These are phyloP conservation scores for Xyrauchen texanus DNA, from an alignment of 2,113 vertebrate species.

Conservation along the genomic window DNA sequence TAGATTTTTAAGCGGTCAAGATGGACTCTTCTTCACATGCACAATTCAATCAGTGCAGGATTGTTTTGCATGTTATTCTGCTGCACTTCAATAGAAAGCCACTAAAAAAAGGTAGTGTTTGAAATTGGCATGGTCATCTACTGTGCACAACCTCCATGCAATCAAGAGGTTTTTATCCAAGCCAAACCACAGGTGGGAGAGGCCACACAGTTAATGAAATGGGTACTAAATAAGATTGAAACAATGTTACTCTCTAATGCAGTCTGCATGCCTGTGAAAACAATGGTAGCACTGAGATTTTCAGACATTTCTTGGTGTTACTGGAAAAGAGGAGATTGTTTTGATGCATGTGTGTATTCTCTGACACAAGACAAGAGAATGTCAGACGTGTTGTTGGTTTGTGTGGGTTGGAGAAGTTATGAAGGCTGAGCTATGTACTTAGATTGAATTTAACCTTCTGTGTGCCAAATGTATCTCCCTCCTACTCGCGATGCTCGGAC, in stretches of 20 bases:
- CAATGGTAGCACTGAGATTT: conserved; percentile 4
- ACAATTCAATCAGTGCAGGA: neutral
- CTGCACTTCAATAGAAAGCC: neutral
- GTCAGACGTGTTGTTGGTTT: conserved; percentile 27
- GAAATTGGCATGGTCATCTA: neutral
- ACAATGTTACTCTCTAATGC: conserved; percentile 9
- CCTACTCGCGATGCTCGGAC: conserved; percentile 10
- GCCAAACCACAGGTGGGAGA: neutral
- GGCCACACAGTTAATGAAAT: neutral
- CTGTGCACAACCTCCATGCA: neutral
- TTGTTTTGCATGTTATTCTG: neutral
- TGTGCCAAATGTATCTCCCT: conserved; percentile 1
- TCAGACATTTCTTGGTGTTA: conserved; percentile 8
- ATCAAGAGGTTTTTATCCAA: neutral
- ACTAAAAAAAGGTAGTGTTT: neutral
- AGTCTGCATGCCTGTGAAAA: neutral
- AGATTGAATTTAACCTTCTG: conserved; percentile 40
- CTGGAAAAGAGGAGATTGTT: conserved; percentile 14
- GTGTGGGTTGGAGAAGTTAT: conserved; percentile 42
- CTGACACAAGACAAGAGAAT: conserved; percentile 40
- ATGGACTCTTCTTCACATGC: neutral
- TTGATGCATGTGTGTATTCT: conserved; percentile 19
- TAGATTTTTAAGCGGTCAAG: neutral
- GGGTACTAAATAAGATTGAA: neutral
- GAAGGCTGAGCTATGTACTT: conserved; percentile 33